Percentiles rank a stretch among this genome's conserved stretches.
phyloP scores from a whole-genome alignment of 2,888 invertebrate genomes.

The Chymomyza caudatula region DNA sequence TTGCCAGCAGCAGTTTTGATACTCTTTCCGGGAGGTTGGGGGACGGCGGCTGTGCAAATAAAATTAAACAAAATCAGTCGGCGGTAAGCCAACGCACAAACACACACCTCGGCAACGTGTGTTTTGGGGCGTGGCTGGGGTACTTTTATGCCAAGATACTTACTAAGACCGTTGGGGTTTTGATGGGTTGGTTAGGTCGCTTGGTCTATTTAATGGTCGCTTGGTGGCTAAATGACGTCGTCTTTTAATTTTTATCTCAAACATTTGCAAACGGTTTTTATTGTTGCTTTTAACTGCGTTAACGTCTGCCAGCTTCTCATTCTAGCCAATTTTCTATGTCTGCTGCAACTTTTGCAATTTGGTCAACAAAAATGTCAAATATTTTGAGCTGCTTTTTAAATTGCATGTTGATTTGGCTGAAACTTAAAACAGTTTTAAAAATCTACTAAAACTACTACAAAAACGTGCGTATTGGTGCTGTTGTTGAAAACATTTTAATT shows the following conservation, averaged over 20 bases:
- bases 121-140: not conserved
- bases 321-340: slow-evolving; percentile 18
- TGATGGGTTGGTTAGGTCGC: not conserved
- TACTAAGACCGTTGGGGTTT: slow-evolving; percentile 31
- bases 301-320: slow-evolving; percentile 56
- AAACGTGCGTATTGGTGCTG: no score
- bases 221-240: slow-evolving; percentile 68
- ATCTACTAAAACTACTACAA: no score
- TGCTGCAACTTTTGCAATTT: slow-evolving; percentile 67
- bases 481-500: no score
- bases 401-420: slow-evolving; percentile 28
- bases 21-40: not conserved
- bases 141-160: not conserved
- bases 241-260: slow-evolving; percentile 76
- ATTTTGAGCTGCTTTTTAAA: slow-evolving; percentile 33
- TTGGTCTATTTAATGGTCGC: slow-evolving; percentile 26
- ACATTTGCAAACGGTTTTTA: slow-evolving; percentile 71
- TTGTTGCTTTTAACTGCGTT: slow-evolving; percentile 65
- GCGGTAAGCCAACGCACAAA: slow-evolving; percentile 32
- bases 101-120: not conserved
- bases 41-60: slow-evolving; percentile 53
- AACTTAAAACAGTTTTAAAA: no score
- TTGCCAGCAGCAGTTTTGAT: slow-evolving; percentile 29
- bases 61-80: slow-evolving; percentile 66
- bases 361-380: slow-evolving; percentile 44